Conservation (phyloP, 1,140 invertebrate species). For the Scaptomyza pallida region DNA sequence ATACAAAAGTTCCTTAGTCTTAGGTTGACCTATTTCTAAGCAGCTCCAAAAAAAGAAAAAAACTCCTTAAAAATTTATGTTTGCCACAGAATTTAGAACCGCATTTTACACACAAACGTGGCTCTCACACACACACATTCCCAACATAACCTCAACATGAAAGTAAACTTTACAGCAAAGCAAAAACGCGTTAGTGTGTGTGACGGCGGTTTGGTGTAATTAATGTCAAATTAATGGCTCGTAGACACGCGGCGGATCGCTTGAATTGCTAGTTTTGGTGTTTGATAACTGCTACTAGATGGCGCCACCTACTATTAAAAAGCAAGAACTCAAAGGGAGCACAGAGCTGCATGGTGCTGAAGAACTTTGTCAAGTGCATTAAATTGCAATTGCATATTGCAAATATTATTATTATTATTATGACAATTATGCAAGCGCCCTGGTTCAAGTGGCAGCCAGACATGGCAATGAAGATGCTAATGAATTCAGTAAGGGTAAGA, state of each 20-base stretch:
- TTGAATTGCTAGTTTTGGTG: slow-evolving; percentile 10
- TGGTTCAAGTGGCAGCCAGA: slow-evolving; percentile 47
- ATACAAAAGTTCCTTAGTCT: too few species aligned
- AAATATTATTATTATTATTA: not conserved
- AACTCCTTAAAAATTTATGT: too few species aligned
- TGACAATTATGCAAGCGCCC: slow-evolving; percentile 27
- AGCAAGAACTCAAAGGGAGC: too few species aligned
- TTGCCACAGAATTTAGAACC: not conserved
- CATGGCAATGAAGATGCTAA: slow-evolving; percentile 54
- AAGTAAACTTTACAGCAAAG: slow-evolving; percentile 5
- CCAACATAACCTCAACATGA: not conserved
- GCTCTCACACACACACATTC: too few species aligned
- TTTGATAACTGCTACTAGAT: slow-evolving; percentile 28
- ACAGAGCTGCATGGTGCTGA: not conserved
- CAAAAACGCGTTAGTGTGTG: slow-evolving; percentile 32
- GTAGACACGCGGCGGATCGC: slow-evolving; percentile 47
- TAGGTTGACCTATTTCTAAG: too few species aligned
- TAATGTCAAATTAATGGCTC: slow-evolving; percentile 55
- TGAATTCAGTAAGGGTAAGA: slow-evolving; percentile 3
- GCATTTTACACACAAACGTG: not conserved
- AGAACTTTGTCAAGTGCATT: slow-evolving; percentile 42
- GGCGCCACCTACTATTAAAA: slow-evolving; percentile 26
- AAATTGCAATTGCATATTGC: slow-evolving; percentile 37
- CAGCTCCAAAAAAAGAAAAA: too few species aligned
- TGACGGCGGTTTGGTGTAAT: slow-evolving; percentile 41